Percentiles rank a stretch among this genome's conserved stretches.
phyloP scores from a whole-genome alignment of 1,140 invertebrate genomes.

The Drosophila lini region DNA sequence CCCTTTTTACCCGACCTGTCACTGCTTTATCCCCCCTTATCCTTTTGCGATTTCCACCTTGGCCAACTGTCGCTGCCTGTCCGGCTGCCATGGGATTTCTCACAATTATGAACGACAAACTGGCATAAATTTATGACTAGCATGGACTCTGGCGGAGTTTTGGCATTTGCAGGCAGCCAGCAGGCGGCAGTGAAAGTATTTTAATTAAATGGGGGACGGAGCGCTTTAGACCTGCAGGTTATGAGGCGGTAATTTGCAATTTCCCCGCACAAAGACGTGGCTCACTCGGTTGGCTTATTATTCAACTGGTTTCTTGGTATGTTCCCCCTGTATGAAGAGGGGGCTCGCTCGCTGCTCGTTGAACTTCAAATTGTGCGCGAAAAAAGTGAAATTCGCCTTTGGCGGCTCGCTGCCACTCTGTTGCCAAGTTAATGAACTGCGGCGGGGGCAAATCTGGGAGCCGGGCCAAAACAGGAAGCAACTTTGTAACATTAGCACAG shows the following conservation, averaged over 20 bases:
- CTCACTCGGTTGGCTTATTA: conserved; percentile 61
- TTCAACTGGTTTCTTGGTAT: conserved; percentile 78
- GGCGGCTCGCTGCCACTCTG: conserved; percentile 18
- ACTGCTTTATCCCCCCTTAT: conserved; percentile 4
- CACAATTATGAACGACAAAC: conserved; percentile 65
- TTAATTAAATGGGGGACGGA: conserved; percentile 65
- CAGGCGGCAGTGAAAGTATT: conserved; percentile 76
- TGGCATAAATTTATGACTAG: conserved; percentile 50
- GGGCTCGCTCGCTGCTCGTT: conserved; percentile 52
- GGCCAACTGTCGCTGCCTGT: conserved; percentile 40
- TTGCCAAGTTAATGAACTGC: conserved; percentile 72
- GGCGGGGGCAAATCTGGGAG: conserved; percentile 27
- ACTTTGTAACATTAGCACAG: conserved; percentile 70
- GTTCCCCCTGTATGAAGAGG: conserved; percentile 10
- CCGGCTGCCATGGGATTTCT: conserved; percentile 43
- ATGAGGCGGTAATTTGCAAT: conserved; percentile 77
- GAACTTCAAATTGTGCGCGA: conserved; percentile 73
- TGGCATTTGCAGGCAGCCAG: conserved; percentile 44
- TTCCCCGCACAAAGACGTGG: conserved; percentile 52
- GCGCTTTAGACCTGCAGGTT: conserved; percentile 58
- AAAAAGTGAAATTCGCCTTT: conserved; percentile 73
- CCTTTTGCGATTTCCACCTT: conserved; percentile 8
- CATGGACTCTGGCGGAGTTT: conserved; percentile 11
- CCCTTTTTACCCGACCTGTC: conserved; percentile 1
- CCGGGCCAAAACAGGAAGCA: conserved; percentile 51